Evolutionary conservation across 1,140 invertebrate genomes (phyloP), one percentile per base, ranked within the genome.

Genomic region (Archivesica marissinica): DNA sequence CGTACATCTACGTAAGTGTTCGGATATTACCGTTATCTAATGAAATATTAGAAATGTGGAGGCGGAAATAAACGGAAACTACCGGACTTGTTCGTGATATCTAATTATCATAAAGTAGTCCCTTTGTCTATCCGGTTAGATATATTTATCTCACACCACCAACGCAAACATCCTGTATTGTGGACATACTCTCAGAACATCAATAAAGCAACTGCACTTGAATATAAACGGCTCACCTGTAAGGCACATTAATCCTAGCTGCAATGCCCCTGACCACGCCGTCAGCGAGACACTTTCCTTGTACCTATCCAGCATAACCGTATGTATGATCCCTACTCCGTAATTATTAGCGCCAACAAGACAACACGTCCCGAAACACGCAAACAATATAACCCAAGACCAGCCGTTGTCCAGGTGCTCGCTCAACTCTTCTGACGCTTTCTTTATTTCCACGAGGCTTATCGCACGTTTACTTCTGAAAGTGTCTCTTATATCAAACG

Each of bases 361-460:
- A 9, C 47, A 25, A 47, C 77, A 78, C 2, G 47, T 70, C 13
- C 72, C 72, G 28, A 85, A 85, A 25, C 64, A 61, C 0, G 82
- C 72, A 54, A 78, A 39, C 13, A 85, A 35, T 41, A 85, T 61
- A 0, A 78, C 47, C 54, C 54, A 85, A 13, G 82, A 64, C 82
- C 72, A 85, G 17, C 82, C 82, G 35, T 13, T 35, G 33, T 68
- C 64, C 33, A 68, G 39, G 25, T 28, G 13, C 15, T 59, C n/a
- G n/a, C n/a, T 17, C 25, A 59, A 59, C n/a, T 59, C 13, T 28
- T 59, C 33, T 28, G 25, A 28, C 7, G 6, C 25, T 28, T 9
- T 20, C 2, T 59, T 28, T 59, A 6, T 9, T 17, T 6, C 33
- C 6, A 28, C n/a, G 33, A 15, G 4, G 7, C 9, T 54, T n/a